Base-by-base conservation (phyloP, 2,888 invertebrate genomes). In the Eupsilia transversa region DNA sequence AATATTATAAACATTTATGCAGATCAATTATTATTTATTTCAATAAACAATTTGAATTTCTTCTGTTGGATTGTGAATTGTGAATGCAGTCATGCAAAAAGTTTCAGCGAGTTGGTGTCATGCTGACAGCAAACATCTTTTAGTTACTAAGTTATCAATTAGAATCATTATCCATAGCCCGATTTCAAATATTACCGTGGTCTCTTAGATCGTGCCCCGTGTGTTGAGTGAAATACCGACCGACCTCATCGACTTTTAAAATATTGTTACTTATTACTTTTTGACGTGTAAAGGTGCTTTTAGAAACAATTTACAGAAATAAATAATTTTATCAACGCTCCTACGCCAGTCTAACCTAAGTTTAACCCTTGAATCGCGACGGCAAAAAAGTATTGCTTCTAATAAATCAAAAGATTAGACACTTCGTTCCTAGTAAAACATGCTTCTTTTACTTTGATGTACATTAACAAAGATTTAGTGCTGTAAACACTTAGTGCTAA, bases 401-500 rank as follows among this genome's bases (percentile, higher is more conserved):
- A 49, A 74, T 49, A 57, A 57, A 41, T 49, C 14, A 33, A 43
- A 57, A 77, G 46, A 23, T 49, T 17, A 27, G 20, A 30, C 9
- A n/a, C 2, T 35, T 23, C 20, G 9, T 43, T 43, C 20, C 14
- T 46, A 17, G 17, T 65, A 33, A 77, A 67, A 30, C 3, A 46
- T 27, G 33, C 9, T 27, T 33, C 38, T 49, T 12, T n/a, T 46
- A 33, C 23, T 38, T 23, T n/a, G 41, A 6, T 41, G 56, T 59
- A 54, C 64, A 64, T 46, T 41, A 41, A 41, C 38, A 60, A 75
- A 46, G 76, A 78, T 81, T 61, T 66, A 84, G 71, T 75, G 65
- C 69, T 61, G 63, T 59, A 57, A 64, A 77, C 71, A 71, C 67
- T 70, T 41, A 61, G 52, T 52, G 54, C 68, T 77, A 82, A 87